These are phyloP conservation scores for Caenorhabditis sinica DNA, from an alignment of 2,888 invertebrate genomes.

Conservation along the genomic window DNA sequence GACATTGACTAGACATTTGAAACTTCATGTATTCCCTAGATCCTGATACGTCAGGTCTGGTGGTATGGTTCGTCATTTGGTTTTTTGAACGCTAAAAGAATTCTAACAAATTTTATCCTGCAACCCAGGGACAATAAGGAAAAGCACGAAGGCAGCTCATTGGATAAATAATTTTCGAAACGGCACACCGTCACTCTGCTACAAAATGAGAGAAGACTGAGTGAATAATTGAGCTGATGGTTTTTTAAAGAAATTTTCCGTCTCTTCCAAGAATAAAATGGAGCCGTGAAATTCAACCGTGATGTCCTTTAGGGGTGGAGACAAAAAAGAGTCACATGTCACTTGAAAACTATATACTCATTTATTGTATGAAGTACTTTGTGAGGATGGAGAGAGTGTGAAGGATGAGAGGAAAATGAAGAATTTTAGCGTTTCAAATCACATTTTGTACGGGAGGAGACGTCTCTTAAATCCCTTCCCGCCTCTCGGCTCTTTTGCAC, in stretches of 20 bases:
- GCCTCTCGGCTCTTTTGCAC: constrained; percentile 20
- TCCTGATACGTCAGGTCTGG: constrained; percentile 19
- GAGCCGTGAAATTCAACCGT: constrained; percentile 15
- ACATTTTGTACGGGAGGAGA: constrained; percentile 9
- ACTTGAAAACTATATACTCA: constrained; percentile 4
- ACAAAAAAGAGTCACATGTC: constrained; percentile 24
- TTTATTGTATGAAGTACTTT: background rate
- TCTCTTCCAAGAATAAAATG: constrained; percentile 6
- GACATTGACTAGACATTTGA: background rate
- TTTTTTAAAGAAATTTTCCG: constrained; percentile 26
- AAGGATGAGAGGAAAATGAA: background rate
- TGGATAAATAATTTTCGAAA: constrained; percentile 58
- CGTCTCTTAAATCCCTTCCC: constrained; percentile 6
- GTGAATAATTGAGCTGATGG: constrained; percentile 47
- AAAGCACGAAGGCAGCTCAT: constrained; percentile 16
- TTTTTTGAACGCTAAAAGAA: constrained; percentile 33
- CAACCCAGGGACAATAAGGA: constrained; percentile 27
- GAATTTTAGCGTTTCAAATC: constrained; percentile 12
- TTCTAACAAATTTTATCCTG: constrained; percentile 44
- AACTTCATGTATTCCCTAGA: constrained; percentile 20
- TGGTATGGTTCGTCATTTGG: constrained; percentile 17
- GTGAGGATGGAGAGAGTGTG: background rate
- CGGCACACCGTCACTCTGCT: constrained; percentile 41
- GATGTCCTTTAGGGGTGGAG: constrained; percentile 4
- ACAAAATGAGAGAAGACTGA: constrained; percentile 24